phyloP scores from a whole-genome alignment of 2,113 vertebrate genomes.

The Hippolais icterina region DNA sequence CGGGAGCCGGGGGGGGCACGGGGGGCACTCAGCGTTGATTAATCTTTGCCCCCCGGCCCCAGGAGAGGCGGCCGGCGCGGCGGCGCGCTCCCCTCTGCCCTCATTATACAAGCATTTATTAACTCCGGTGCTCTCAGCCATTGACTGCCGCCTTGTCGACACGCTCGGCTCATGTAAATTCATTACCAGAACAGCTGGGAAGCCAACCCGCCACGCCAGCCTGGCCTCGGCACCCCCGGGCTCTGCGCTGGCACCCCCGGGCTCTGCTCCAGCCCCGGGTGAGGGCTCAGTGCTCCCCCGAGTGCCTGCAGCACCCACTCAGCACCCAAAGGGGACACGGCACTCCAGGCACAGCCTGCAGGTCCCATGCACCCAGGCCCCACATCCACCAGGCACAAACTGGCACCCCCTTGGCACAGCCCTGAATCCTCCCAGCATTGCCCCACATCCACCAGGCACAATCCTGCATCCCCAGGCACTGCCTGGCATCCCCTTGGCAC shows the following conservation, averaged over 20 bases:
- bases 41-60: conserved; percentile 52
- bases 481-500: neutral
- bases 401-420: neutral
- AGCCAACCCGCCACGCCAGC: neutral
- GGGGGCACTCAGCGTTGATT: conserved; percentile 45
- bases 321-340: neutral
- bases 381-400: fast-evolving
- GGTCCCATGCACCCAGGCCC: too few species aligned
- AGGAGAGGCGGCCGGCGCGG: neutral
- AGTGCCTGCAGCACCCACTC: neutral
- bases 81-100: conserved; percentile 35
- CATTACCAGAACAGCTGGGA: conserved; percentile 71
- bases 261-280: neutral
- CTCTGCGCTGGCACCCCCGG: neutral
- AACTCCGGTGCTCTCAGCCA: conserved; percentile 56
- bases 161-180: conserved; percentile 68
- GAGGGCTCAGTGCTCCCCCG: neutral
- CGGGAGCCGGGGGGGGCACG: neutral
- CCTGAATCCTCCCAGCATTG: fast-evolving
- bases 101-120: conserved; percentile 68
- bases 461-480: too few species aligned
- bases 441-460: fast-evolving
- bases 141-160: conserved; percentile 59
- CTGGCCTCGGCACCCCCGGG: neutral
- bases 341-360: neutral